Base-by-base conservation (phyloP, 2,113 vertebrate genomes). In the Neotragus pygmaeus region DNA sequence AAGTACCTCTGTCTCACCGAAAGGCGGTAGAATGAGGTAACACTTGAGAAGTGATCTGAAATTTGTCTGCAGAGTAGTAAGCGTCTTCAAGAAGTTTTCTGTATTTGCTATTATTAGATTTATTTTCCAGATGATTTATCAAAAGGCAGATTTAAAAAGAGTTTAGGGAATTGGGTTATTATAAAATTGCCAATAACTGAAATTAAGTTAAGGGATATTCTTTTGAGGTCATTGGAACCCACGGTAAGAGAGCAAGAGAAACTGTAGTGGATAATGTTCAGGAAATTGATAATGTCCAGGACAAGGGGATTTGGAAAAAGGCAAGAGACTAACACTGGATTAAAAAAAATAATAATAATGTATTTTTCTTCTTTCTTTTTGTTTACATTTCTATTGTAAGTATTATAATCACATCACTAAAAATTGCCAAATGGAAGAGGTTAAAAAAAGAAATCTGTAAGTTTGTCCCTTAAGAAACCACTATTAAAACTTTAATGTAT, bases 391-490 rank as follows among this genome's bases (percentile, higher is more conserved):
- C 49, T 92, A 14, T 83, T 86, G 0, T 64, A 85, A 53, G 19
- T 91, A 58, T 58, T 90, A 27, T 88, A 64, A 78, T 91, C 17
- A 80, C 3, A 55, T 85, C 12, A 81, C 66, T 85, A 88, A 88
- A 93, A 93, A 80, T 81, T 19, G 14, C 23, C 73, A 57, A 86
- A 23, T 91, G 58, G 88, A 62, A n/a, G 25, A 90, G 47, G 28
- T 93, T 94, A 43, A 55, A 87, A 96, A 96, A 88, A 96, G 75
- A 82, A 94, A 89, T 88, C 36, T 77, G 6, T 47, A 90, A 55
- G 91, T 36, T 95, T 62, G 15, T 94, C 55, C n/a, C 17, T 94
- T 73, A 85, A 51, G 17, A 90, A 95, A 92, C 57, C 55, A 33
- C 57, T 60, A 15, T 75, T 78, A 93, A 90, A 94, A 62, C 77